Evolutionary conservation across 2,797 vertebrate species (phyloP).

Genomic region (Lemur catta): DNA sequence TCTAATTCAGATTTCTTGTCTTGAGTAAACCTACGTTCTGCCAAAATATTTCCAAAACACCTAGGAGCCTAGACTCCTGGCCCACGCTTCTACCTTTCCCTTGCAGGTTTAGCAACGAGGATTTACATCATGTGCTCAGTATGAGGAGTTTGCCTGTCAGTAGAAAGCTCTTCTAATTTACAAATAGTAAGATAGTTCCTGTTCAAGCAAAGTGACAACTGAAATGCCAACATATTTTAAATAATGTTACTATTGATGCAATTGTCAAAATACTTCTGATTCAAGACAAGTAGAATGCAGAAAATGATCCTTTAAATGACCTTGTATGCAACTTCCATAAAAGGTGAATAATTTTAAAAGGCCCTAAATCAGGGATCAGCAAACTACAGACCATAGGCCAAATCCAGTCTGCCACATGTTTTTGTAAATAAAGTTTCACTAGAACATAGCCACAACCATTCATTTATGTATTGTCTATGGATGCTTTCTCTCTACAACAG

Average conservation of each 20-base stretch:
- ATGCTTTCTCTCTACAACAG: background rate
- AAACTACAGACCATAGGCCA: background rate
- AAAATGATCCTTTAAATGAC: background rate
- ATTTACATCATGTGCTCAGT: background rate
- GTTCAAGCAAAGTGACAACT: background rate
- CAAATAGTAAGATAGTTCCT: background rate
- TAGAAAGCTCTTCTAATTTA: background rate
- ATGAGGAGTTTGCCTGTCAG: background rate
- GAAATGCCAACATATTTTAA: constrained; percentile 9
- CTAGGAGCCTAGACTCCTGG: background rate
- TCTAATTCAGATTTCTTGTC: background rate
- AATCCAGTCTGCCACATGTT: background rate
- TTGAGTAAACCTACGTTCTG: background rate
- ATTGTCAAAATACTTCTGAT: background rate
- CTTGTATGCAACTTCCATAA: background rate
- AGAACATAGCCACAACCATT: fast-evolving
- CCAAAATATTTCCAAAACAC: constrained; percentile 1
- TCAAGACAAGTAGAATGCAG: background rate
- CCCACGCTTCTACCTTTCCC: background rate
- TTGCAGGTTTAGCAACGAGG: background rate
- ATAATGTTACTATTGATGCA: background rate
- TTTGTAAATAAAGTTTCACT: background rate
- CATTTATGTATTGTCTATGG: background rate
- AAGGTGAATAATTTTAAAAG: background rate
- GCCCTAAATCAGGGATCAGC: background rate